A percentile compares a stretch with the other conserved stretches of the same genome.
Evolutionary conservation across 2,888 invertebrate species (phyloP).

Genomic region (Drosophila nr. medialis): DNA sequence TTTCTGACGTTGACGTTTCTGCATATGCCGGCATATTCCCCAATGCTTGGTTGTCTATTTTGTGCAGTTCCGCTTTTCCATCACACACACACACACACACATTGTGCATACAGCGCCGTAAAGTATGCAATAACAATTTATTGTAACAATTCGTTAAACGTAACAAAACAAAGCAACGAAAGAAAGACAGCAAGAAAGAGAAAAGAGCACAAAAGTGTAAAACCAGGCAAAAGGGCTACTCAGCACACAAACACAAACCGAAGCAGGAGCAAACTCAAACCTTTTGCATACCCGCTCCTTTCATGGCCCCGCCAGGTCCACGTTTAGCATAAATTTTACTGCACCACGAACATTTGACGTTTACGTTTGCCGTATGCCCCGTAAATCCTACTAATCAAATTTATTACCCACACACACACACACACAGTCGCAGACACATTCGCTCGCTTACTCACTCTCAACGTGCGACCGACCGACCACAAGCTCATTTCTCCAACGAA

Average conservation of each 20-base stretch:
- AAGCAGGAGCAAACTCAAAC: conserved; percentile 26
- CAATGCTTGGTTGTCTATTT: conserved; percentile 47
- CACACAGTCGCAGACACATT: conserved; percentile 17
- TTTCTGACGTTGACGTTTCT: conserved; percentile 52
- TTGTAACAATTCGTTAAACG: conserved; percentile 77
- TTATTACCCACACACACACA: conserved; percentile 64
- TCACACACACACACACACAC: conserved; percentile 23
- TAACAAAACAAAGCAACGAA: conserved; percentile 50
- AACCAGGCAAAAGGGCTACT: conserved; percentile 1
- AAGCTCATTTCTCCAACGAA: conserved; percentile 31
- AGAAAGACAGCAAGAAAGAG: background rate
- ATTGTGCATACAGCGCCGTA: conserved; percentile 39
- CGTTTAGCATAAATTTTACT: conserved; percentile 79
- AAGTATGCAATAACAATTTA: conserved; percentile 79
- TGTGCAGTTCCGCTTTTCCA: conserved; percentile 51
- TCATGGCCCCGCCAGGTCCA: conserved; percentile 12
- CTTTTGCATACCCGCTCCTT: background rate
- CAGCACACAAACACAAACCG: background rate
- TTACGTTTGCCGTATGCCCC: conserved; percentile 67
- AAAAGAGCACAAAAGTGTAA: conserved; percentile 13
- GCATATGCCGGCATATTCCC: conserved; percentile 43
- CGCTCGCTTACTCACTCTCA: conserved; percentile 2
- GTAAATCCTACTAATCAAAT: conserved; percentile 80
- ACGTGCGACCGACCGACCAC: conserved; percentile 33
- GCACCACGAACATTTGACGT: conserved; percentile 76